Percentiles rank a stretch among this genome's conserved stretches.
Evolutionary conservation across 2,888 invertebrate genomes (phyloP).

Genomic region (Sclerodermus sp.): DNA sequence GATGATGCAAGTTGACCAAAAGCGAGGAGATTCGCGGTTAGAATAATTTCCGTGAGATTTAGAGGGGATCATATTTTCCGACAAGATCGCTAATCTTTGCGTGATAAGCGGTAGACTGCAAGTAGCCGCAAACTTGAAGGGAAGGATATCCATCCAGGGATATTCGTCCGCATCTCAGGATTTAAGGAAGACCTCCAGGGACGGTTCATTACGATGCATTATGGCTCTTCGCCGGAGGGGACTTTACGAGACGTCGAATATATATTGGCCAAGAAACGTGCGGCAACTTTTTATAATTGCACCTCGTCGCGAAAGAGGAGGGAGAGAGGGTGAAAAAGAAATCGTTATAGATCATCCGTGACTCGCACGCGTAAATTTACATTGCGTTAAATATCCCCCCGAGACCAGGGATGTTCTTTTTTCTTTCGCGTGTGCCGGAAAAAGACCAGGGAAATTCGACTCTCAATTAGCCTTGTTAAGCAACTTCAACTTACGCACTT

Average conservation of each 20-base stretch:
- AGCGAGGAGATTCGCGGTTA: too few species aligned
- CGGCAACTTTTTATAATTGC: slow-evolving; percentile 14
- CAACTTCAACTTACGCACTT: slow-evolving; percentile 17
- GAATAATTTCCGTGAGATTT: too few species aligned
- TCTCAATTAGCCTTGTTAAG: slow-evolving; percentile 28
- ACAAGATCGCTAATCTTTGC: too few species aligned
- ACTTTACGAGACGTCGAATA: slow-evolving; percentile 13
- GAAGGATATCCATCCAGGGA: too few species aligned
- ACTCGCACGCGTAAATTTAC: slow-evolving; percentile 13
- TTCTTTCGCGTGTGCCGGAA: slow-evolving; percentile 3
- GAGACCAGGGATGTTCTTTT: background rate
- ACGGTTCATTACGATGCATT: slow-evolving; percentile 18
- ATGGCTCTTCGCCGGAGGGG: slow-evolving; percentile 6
- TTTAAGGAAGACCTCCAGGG: slow-evolving; percentile 11
- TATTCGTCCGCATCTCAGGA: background rate
- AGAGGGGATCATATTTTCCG: too few species aligned
- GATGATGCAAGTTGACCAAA: too few species aligned
- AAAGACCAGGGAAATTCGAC: slow-evolving; percentile 7
- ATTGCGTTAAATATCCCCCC: slow-evolving; percentile 19
- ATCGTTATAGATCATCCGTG: slow-evolving; percentile 10
- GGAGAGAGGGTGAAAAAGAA: slow-evolving; percentile 2
- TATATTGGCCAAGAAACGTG: slow-evolving; percentile 12
- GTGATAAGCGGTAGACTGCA: too few species aligned
- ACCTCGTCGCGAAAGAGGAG: background rate
- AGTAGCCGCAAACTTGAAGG: too few species aligned